These are phyloP conservation scores for Alethe diademata DNA, from an alignment of 2,113 vertebrate genomes.

Conservation along the genomic window DNA sequence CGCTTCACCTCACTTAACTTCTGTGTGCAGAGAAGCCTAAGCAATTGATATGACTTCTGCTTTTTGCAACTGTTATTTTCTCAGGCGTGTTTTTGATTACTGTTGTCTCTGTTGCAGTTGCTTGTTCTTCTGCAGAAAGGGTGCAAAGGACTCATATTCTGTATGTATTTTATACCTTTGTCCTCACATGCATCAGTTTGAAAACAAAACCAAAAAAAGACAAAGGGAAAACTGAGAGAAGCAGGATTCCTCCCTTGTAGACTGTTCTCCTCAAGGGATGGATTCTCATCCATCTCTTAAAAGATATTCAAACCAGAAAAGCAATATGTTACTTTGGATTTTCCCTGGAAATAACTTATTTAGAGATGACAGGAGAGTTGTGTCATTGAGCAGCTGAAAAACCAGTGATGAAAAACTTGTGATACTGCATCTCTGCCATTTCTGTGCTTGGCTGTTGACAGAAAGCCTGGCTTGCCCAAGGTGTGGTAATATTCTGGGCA, in stretches of 20 bases:
- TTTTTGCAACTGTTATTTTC: slow-evolving; percentile 1
- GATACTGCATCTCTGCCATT: background rate
- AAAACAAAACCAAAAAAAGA: background rate
- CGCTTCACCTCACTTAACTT: slow-evolving; percentile 45
- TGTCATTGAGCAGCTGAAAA: background rate
- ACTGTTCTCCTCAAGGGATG: background rate
- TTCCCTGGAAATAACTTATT: background rate
- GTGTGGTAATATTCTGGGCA: background rate
- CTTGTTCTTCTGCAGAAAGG: background rate
- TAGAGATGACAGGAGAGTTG: background rate
- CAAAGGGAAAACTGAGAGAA: background rate
- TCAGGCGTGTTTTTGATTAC: background rate
- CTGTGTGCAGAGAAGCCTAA: slow-evolving; percentile 24
- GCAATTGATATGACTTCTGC: slow-evolving; percentile 15
- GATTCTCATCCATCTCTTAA: background rate
- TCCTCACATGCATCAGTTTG: background rate
- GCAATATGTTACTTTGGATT: background rate
- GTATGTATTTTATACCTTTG: background rate
- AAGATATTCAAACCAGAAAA: background rate
- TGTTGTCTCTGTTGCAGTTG: background rate
- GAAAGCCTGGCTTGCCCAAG: background rate
- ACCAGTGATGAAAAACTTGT: background rate
- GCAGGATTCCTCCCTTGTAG: background rate
- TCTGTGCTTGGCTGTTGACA: background rate
- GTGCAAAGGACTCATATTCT: background rate